These are phyloP conservation scores for Gila orcuttii DNA, from an alignment of 2,113 vertebrate species.

Conservation along the genomic window DNA sequence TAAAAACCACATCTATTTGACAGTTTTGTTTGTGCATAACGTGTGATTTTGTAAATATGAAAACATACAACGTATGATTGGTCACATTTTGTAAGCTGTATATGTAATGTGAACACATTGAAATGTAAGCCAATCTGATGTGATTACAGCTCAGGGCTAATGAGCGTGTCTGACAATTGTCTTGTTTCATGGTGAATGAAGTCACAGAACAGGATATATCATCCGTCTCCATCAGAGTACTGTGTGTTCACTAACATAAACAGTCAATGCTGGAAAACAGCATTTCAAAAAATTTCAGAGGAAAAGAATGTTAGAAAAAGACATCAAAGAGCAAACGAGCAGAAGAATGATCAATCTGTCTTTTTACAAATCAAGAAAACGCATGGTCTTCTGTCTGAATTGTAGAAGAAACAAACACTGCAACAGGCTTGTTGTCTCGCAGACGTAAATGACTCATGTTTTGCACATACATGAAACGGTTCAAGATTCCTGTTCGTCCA, in stretches of 20 bases:
- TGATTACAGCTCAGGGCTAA: conserved; percentile 44
- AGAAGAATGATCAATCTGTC: not conserved
- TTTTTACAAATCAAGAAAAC: conserved; percentile 38
- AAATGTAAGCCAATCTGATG: conserved; percentile 18
- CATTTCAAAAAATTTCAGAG: conserved; percentile 26
- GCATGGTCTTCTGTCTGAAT: conserved; percentile 17
- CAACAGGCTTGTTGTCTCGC: not conserved
- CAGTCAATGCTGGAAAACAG: conserved; percentile 41
- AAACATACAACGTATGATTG: not conserved
- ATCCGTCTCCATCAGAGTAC: conserved; percentile 10
- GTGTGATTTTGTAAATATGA: not conserved
- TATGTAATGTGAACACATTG: not conserved
- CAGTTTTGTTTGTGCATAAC: not conserved
- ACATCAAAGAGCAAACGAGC: conserved; percentile 31
- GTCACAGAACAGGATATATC: conserved; percentile 39
- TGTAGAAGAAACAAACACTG: conserved; percentile 1
- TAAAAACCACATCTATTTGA: not conserved
- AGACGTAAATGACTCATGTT: not conserved
- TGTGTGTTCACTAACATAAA: conserved; percentile 25
- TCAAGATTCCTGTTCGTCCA: not conserved
- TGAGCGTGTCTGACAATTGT: conserved; percentile 30
- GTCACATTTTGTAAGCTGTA: not conserved
- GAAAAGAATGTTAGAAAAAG: conserved; percentile 1
- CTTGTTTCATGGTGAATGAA: conserved; percentile 31
- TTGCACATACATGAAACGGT: not conserved